phyloP scores from a whole-genome alignment of 2,797 vertebrate genomes.

The Staurois parvus region DNA sequence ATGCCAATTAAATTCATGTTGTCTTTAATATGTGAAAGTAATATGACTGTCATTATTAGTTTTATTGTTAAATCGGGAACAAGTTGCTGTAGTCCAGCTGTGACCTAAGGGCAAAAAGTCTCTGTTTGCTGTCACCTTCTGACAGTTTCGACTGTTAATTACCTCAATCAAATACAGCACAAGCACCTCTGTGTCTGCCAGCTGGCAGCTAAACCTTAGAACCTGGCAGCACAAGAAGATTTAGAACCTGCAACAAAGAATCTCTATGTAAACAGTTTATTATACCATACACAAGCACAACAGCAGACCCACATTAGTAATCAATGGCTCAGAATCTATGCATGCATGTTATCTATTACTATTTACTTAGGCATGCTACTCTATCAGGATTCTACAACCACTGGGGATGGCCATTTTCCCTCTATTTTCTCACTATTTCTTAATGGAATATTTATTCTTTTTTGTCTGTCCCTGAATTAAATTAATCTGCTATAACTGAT shows the following conservation, averaged over 20 bases:
- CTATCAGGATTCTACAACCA: not conserved
- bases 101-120: conserved; percentile 80
- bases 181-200: conserved; percentile 84
- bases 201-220: conserved; percentile 75
- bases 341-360: conserved; percentile 23
- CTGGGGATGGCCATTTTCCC: not conserved
- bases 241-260: conserved; percentile 83
- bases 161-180: conserved; percentile 76
- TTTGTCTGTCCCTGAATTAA: too few species aligned
- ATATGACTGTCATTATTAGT: conserved; percentile 76
- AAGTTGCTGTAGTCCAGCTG: conserved; percentile 79
- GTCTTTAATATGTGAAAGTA: conserved; percentile 71
- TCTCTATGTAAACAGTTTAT: conserved; percentile 82
- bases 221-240: conserved; percentile 78
- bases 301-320: conserved; percentile 69
- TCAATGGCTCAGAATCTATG: conserved; percentile 67
- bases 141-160: conserved; percentile 82
- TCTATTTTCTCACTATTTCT: not conserved
- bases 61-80: conserved; percentile 77
- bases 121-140: conserved; percentile 80
- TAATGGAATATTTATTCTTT: too few species aligned
- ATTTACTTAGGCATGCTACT: not conserved
- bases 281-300: conserved; percentile 75
- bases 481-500: too few species aligned
- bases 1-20: conserved; percentile 60